Base-by-base conservation (phyloP, 2,797 vertebrate genomes). In the Cheirogaleus major region DNA sequence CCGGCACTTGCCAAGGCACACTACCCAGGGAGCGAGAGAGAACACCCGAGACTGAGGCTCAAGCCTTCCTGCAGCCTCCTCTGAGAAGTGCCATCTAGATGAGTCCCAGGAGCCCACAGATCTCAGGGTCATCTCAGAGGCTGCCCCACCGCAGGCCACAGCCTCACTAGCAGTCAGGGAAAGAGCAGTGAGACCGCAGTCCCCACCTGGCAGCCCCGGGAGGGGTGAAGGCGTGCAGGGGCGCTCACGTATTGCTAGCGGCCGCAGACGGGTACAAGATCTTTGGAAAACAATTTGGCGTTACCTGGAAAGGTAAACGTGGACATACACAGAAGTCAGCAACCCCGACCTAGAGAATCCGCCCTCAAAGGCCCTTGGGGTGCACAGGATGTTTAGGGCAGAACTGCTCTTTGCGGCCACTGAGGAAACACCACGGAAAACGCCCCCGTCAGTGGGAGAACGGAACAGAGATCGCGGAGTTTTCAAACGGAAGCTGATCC, bases 41-140 rank as follows among this genome's bases (percentile, higher is more conserved):
- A 32, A 7, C 4, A 12, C 12, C 76, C 23, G 8, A 2, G 35
- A 23, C 48, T 32, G 69, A 22, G 27, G 32, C 13, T 1, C 0
- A 1, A 38, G 32, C 30, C 48, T 67, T 55, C 50, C 6, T 13
- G 35, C 2, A 63, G 12, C 22, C 45, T 45, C 25, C 14, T n/a
- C 30, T n/a, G 48, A 57, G 50, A 45, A 45, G 23, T 61, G 57
- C 38, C 38, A 32, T n/a, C n/a, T n/a, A n/a, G n/a, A n/a, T n/a
- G n/a, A n/a, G n/a, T n/a, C n/a, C n/a, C n/a, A n/a, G n/a, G n/a
- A 27, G 50, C 23, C n/a, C 32, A 67, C 18, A 4, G 63, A n/a
- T 18, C 32, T 1, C 1, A 7, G 32, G 7, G 32, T 65, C 63
- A 17, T 8, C 32, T 65, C 7, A 14, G 75, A 22, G 22, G 32